Base-by-base conservation (phyloP, 2,797 vertebrate species). In the Dipus sagitta region DNA sequence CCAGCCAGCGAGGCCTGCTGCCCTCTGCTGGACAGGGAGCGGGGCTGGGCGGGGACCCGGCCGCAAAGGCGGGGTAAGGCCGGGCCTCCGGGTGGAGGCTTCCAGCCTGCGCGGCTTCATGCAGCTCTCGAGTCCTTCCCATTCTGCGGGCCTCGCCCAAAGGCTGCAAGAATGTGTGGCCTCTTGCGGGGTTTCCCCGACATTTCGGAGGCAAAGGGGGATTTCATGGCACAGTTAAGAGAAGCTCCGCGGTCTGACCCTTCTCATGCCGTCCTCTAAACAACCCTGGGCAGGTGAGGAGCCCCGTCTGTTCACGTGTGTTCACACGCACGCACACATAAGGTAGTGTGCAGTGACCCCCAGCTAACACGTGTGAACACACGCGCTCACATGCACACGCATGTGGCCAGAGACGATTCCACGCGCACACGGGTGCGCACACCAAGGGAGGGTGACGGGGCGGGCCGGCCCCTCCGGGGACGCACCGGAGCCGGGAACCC, bases 21-120 rank as follows among this genome's bases (percentile, higher is more conserved):
- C 96, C 97, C 96, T 89, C 96, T 96, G 90, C 93, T 74, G 97
- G 95, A 90, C 84, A 0, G 11, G 38, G 72, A 88, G 65, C 79
- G 64, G 0, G 60, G 42, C 28, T 68, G 91, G 96, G 95, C 82
- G 76, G 83, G 88, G 52, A 87, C 89, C n/a, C 28, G 20, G n/a
- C 38, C 62, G 90, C 78, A 64, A 78, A 91, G 30, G 88, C 26
- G 10, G 38, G 30, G 13, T 86, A 24, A 77, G 76, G 76, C 18
- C 34, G 21, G 10, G 42, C 58, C 60, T 68, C 54, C 0, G 80
- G 78, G 86, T 72, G 72, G n/a, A 90, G 62, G 85, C 15, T 24
- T 28, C 18, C 58, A 78, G 71, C 70, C 21, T 7, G 85, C 38
- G 13, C 3, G n/a, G 60, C 60, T 76, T 71, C 42, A 52, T 47